Percentiles rank a stretch among this genome's conserved stretches.
These are phyloP conservation scores for Dicaeum eximium DNA, from an alignment of 2,113 vertebrate species.

Conservation along the genomic window DNA sequence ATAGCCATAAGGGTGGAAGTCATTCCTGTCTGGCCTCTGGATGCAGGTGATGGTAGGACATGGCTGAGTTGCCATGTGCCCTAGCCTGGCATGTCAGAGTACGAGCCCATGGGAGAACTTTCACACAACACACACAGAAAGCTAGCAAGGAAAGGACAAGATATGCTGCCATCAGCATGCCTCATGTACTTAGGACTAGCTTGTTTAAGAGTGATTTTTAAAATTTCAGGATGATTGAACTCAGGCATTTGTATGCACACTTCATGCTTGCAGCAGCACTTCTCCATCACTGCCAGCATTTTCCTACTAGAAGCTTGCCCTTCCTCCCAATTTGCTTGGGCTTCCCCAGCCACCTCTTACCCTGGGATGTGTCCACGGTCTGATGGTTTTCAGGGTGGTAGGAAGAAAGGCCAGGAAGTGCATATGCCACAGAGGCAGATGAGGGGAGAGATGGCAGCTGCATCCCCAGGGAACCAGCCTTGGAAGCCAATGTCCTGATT, in stretches of 20 bases:
- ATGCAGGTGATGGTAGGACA: neutral
- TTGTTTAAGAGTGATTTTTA: neutral
- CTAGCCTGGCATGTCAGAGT: too few species aligned
- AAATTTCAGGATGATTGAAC: neutral
- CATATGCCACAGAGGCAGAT: too few species aligned
- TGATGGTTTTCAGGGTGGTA: rapidly evolving
- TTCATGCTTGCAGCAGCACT: neutral
- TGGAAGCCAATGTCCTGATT: neutral
- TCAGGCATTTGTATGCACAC: rapidly evolving
- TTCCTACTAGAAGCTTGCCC: rapidly evolving
- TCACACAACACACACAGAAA: neutral
- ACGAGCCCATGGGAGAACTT: neutral
- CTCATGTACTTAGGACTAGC: neutral
- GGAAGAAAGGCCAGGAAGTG: neutral
- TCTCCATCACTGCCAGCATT: neutral
- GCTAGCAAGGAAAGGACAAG: neutral
- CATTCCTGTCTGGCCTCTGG: neutral
- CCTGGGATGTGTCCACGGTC: neutral
- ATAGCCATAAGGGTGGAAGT: neutral
- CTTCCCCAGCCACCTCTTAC: neutral
- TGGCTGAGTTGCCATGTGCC: neutral
- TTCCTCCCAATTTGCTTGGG: rapidly evolving
- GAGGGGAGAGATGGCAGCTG: neutral
- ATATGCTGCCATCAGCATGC: neutral
- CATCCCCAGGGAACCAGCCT: neutral